A percentile compares a stretch with the other conserved stretches of the same genome.
phyloP scores from a whole-genome alignment of 2,888 invertebrate species.

The Ichneumoninae sp. region DNA sequence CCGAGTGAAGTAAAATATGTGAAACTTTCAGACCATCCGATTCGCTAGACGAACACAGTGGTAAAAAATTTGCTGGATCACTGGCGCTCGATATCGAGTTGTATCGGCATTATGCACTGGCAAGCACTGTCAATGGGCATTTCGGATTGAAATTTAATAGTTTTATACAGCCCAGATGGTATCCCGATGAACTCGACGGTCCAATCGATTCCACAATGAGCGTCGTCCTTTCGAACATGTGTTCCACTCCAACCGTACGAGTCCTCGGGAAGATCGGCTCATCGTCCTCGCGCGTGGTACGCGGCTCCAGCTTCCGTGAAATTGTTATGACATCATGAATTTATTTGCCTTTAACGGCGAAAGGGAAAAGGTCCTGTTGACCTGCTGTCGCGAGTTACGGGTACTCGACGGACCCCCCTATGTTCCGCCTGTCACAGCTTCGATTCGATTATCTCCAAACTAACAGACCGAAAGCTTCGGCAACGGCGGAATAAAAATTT shows the following conservation, averaged over 20 bases:
- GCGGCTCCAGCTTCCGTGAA: conserved; percentile 48
- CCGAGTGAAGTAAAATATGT: neutral
- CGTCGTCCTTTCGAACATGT: conserved; percentile 65
- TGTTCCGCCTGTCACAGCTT: neutral
- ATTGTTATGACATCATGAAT: conserved; percentile 64
- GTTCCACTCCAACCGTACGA: conserved; percentile 47
- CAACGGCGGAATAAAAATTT: neutral
- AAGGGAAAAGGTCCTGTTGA: conserved; percentile 22
- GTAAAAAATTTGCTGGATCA: neutral
- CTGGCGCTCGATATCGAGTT: neutral
- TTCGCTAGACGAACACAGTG: neutral
- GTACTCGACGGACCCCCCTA: neutral
- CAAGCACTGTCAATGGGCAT: conserved; percentile 67
- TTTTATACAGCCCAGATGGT: conserved; percentile 77
- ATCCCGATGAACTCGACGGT: conserved; percentile 64
- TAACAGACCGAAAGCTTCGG: conserved; percentile 1
- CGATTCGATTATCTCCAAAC: neutral
- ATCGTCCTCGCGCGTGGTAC: conserved; percentile 9
- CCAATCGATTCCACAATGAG: conserved; percentile 60
- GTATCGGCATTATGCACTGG: conserved; percentile 55
- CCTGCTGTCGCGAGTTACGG: conserved; percentile 33
- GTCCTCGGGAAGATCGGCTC: neutral
- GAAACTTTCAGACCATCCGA: neutral
- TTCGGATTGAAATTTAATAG: conserved; percentile 64
- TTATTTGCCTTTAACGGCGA: conserved; percentile 52